Base-by-base conservation (phyloP, 2,113 vertebrate species). In the Toxostoma redivivum region DNA sequence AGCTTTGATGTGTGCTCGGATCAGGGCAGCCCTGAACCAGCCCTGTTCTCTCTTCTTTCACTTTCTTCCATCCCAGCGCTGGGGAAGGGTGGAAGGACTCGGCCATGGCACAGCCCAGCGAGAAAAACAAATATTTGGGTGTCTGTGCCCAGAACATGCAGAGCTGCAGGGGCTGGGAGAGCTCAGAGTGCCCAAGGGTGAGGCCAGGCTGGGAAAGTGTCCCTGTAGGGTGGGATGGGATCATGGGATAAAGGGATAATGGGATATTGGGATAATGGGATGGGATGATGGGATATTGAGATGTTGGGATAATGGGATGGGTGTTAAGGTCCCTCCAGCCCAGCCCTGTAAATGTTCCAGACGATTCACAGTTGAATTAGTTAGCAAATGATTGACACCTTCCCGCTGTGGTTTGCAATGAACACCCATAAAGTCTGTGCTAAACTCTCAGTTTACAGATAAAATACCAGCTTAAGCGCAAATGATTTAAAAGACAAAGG, bases 1-100 rank as follows among this genome's bases (percentile, higher is more conserved):
- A 10, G 65, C 93, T 95, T 94, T 95, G 87, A 94, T 70, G 83
- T 47, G n/a, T 72, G 73, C 30, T 45, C 35, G 73, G 61, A 57
- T 22, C 47, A 44, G 76, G 86, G 13, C 15, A 71, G 21, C 17
- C 56, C 76, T 60, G 73, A 69, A 57, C 14, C 56, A 38, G 11
- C 19, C 31, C 92, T 44, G 37, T n/a, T 10, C 35, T 30, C 60
- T 58, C 30, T 8, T 5, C 48, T 30, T 50, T 57, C 3, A 2
- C 22, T 51, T 22, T 8, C 64, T 38, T 9, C 0, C 2, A 1
- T 3, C 33, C 44, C 50, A 3, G 7, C 33, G 2, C 8, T 30
- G 37, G 50, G 5, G 58, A 20, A 16, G 18, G 6, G 10, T 5
- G 37, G 18, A 3, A 44, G 37, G n/a, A 8, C 24, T 27, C 44